Evolutionary conservation across 30 jellyfish, hydroid and myxozoan genomes (phyloP).

Genomic region (Aurelia aurita): DNA sequence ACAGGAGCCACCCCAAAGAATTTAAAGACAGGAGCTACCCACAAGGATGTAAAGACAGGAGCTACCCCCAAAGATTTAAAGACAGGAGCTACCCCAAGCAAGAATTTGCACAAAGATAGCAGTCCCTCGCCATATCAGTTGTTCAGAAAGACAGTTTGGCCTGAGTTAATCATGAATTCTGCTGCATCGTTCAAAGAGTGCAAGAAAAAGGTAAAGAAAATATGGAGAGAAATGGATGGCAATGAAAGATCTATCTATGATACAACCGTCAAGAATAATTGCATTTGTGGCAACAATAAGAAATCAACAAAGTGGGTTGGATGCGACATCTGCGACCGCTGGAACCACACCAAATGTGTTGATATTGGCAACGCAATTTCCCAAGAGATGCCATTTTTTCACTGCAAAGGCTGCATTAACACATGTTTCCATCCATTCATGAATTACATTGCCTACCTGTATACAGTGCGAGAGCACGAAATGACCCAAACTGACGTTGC

Average conservation of each 20-base stretch:
- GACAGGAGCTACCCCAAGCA: too few species aligned
- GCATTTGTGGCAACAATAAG: neutral
- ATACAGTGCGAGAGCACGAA: neutral
- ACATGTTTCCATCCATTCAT: neutral
- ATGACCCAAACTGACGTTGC: neutral
- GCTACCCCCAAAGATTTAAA: too few species aligned
- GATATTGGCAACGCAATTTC: neutral
- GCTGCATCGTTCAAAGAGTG: neutral
- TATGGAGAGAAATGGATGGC: neutral
- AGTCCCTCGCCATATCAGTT: too few species aligned
- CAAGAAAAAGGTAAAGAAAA: neutral
- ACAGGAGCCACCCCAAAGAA: too few species aligned
- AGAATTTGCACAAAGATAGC: too few species aligned
- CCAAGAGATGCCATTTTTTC: slow-evolving; percentile 25
- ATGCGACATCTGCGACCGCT: neutral
- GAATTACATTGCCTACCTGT: slow-evolving; percentile 1
- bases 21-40: too few species aligned
- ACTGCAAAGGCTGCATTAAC: slow-evolving; percentile 3
- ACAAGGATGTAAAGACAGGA: too few species aligned
- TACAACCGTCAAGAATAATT: neutral
- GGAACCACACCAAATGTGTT: slow-evolving; percentile 9
- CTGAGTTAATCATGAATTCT: neutral
- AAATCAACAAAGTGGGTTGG: neutral
- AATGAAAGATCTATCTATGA: neutral
- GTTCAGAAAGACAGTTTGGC: neutral